Evolutionary conservation across 2,113 vertebrate species (phyloP), one percentile per base, ranked within the genome.

Genomic region (Platichthys stellatus): DNA sequence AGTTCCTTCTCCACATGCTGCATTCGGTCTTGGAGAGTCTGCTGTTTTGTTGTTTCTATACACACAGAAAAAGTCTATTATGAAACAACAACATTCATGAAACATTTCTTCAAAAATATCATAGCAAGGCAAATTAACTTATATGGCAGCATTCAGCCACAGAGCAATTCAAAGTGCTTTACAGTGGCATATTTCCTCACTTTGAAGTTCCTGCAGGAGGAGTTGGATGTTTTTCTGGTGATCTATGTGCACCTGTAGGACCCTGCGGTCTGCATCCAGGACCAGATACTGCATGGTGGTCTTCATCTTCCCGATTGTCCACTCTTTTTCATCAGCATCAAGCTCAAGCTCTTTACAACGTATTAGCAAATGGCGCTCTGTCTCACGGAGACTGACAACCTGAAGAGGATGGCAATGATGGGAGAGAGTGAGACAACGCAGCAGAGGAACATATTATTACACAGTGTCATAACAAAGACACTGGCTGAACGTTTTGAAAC

Each of bases 1-100:
- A 97, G 93, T 53, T 98, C 96, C 87, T 95, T 97, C 92, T 98
- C 96, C 78, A 98, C 84, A 78, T 95, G 91, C 79, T 97, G 95
- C 26, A 97, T 85, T 92, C 94, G 95, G n/a, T 89, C 87, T 89
- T 95, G 94, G 60, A 93, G 88, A 1, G 6, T 71, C 85, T 94
- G 94, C 56, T 93, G 81, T 26, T 84, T 83, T 85, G 95, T 28
- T 28, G 26, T 28, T 28, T 28, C 26, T 28, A 80, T 24, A 81
- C 64, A 92, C 54, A 64, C 88, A 74, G 15, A 12, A 68, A 49
- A 70, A 56, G 28, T 24, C n/a, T 15, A 7, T 31, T 7, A 31
- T 31, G 31, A 31, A 31, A 49, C 7, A 28, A 38, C 7, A 26
- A 54, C 17, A 65, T 54, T 69, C 1, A 67, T 0, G 4, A 45